Percentiles rank a stretch among this genome's conserved stretches.
Evolutionary conservation across 2,797 vertebrate genomes (phyloP).

Genomic region (Sebastolobus alascanus): DNA sequence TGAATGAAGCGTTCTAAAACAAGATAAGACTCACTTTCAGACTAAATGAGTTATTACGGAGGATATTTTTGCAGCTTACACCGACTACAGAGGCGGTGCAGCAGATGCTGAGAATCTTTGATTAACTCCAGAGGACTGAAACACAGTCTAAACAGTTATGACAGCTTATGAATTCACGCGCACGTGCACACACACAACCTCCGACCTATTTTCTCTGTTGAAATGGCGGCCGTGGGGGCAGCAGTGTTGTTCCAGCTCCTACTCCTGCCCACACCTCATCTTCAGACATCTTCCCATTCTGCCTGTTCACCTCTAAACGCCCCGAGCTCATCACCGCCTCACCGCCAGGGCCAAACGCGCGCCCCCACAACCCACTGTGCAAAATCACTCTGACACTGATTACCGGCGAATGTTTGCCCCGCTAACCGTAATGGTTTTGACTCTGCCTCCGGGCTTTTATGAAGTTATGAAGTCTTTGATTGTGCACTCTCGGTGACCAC

Average conservation of each 20-base stretch:
- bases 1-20: slow-evolving; percentile 56
- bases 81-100: slow-evolving; percentile 53
- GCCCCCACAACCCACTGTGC: slow-evolving; percentile 54
- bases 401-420: slow-evolving; percentile 69
- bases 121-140: slow-evolving; percentile 72
- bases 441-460: slow-evolving; percentile 67
- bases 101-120: slow-evolving; percentile 76
- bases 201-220: slow-evolving; percentile 67
- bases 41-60: slow-evolving; percentile 63
- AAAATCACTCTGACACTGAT: slow-evolving; percentile 80
- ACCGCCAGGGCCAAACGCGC: slow-evolving; percentile 43
- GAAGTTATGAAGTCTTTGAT: slow-evolving; percentile 74
- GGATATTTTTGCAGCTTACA: slow-evolving; percentile 67
- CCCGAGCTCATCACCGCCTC: slow-evolving; percentile 58
- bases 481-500: slow-evolving; percentile 67
- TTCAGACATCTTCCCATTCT: slow-evolving; percentile 54
- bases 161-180: slow-evolving; percentile 67
- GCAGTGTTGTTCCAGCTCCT: slow-evolving; percentile 37
- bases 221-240: slow-evolving; percentile 40
- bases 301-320: slow-evolving; percentile 58
- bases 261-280: slow-evolving; percentile 52
- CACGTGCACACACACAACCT: slow-evolving; percentile 49
- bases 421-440: slow-evolving; percentile 69
- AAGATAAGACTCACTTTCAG: slow-evolving; percentile 48
- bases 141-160: slow-evolving; percentile 73